Percentiles rank a stretch among this genome's conserved stretches.
These are phyloP conservation scores for Drosophila micromelanica DNA, from an alignment of 1,140 invertebrate species.

Conservation along the genomic window DNA sequence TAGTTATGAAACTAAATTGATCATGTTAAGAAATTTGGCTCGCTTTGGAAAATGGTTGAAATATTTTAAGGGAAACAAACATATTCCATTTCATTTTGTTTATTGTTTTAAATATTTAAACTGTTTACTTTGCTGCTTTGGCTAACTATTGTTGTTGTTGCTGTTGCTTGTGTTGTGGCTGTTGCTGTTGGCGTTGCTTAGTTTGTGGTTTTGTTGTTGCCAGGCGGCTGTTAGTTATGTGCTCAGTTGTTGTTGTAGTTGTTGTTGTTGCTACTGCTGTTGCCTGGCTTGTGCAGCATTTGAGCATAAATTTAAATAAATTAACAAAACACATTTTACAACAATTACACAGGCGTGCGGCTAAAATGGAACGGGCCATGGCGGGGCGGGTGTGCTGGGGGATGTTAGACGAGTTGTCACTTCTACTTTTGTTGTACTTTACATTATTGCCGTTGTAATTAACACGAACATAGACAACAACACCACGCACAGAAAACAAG, in stretches of 20 bases:
- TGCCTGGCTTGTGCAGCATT: slow-evolving; percentile 36
- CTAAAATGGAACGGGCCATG: neutral
- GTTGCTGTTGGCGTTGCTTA: slow-evolving; percentile 34
- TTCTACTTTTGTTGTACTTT: slow-evolving; percentile 56
- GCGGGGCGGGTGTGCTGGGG: neutral
- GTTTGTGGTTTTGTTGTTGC: slow-evolving; percentile 47
- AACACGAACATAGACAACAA: slow-evolving; percentile 59
- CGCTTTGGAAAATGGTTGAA: slow-evolving; percentile 2
- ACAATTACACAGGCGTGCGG: slow-evolving; percentile 56
- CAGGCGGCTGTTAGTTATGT: slow-evolving; percentile 41
- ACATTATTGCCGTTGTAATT: slow-evolving; percentile 70
- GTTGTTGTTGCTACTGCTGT: slow-evolving; percentile 7
- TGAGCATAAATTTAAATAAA: slow-evolving; percentile 75
- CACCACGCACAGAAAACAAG: neutral
- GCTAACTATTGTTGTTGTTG: slow-evolving; percentile 1
- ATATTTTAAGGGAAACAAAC: neutral
- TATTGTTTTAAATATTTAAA: slow-evolving; percentile 73
- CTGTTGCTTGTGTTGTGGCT: slow-evolving; percentile 26
- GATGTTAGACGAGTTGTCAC: slow-evolving; percentile 22
- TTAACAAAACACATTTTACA: slow-evolving; percentile 72
- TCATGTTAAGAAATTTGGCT: slow-evolving; percentile 14
- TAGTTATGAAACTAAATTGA: slow-evolving; percentile 9
- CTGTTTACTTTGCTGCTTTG: slow-evolving; percentile 40
- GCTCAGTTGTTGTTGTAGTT: slow-evolving; percentile 14
- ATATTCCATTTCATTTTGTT: slow-evolving; percentile 67